Evolutionary conservation across 2,797 vertebrate species (phyloP).

Genomic region (Acridotheres tristis): DNA sequence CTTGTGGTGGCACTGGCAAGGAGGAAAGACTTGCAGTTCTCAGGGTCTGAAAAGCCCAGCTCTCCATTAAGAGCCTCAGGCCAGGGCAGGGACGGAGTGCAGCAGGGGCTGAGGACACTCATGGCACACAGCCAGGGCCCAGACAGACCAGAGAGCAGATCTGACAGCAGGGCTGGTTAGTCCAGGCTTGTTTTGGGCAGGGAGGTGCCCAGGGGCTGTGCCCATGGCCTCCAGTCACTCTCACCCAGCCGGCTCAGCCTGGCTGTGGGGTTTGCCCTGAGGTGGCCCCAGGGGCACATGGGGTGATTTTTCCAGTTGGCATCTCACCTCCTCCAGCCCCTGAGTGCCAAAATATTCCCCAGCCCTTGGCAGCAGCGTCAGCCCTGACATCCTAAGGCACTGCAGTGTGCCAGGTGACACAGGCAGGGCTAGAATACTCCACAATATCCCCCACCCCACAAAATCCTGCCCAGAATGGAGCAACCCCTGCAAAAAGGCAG

Average conservation of each 20-base stretch:
- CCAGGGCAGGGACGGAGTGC: not conserved
- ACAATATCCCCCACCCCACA: not conserved
- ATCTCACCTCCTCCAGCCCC: not conserved
- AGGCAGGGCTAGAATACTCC: not conserved
- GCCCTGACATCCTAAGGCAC: not conserved
- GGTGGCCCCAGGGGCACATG: not conserved
- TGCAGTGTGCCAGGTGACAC: rapidly evolving
- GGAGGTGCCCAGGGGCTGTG: not conserved
- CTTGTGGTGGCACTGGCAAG: not conserved
- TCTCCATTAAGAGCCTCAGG: not conserved
- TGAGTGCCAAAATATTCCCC: not conserved
- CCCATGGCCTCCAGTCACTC: not conserved
- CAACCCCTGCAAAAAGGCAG: not conserved
- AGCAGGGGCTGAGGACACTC: not conserved
- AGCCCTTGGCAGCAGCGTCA: rapidly evolving
- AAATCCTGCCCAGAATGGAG: not conserved
- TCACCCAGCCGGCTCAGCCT: not conserved
- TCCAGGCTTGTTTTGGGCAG: not conserved
- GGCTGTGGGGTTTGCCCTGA: not conserved
- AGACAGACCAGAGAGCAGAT: not conserved
- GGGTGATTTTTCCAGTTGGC: not conserved
- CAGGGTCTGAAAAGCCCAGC: not conserved
- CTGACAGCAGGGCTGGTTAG: not conserved
- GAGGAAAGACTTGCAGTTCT: not conserved
- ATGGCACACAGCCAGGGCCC: not conserved